Evolutionary conservation across 2,888 invertebrate genomes (phyloP).

Genomic region (Myopa testacea): DNA sequence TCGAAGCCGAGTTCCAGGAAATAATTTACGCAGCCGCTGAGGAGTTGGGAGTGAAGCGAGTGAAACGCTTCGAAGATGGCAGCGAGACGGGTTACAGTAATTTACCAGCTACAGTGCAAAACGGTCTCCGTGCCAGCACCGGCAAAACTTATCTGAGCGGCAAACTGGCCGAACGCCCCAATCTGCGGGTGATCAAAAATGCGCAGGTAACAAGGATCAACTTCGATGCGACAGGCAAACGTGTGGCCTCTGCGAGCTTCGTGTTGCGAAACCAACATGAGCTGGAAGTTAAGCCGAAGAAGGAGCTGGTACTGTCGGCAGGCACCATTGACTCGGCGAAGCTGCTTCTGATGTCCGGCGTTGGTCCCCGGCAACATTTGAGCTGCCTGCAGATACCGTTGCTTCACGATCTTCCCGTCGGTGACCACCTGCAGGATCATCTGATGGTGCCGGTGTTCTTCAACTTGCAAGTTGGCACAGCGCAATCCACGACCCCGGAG

Average conservation of each 20-base stretch:
- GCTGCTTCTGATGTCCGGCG: slow-evolving; percentile 63
- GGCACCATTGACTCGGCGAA: slow-evolving; percentile 64
- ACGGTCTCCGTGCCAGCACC: slow-evolving; percentile 80
- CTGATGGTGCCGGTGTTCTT: slow-evolving; percentile 70
- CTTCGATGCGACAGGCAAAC: slow-evolving; percentile 67
- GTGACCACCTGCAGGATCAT: slow-evolving; percentile 85
- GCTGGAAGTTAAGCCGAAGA: slow-evolving; percentile 51
- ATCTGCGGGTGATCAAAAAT: slow-evolving; percentile 73
- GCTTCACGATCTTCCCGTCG: slow-evolving; percentile 69
- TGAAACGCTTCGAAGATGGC: slow-evolving; percentile 64
- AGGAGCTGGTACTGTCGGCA: slow-evolving; percentile 63
- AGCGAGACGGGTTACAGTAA: slow-evolving; percentile 70
- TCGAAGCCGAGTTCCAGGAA: slow-evolving; percentile 45
- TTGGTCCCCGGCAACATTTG: slow-evolving; percentile 59
- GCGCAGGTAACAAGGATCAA: slow-evolving; percentile 72
- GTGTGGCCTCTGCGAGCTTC: slow-evolving; percentile 69
- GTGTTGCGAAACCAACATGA: slow-evolving; percentile 68
- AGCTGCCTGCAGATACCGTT: slow-evolving; percentile 52
- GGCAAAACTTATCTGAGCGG: slow-evolving; percentile 77
- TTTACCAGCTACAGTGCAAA: slow-evolving; percentile 69
- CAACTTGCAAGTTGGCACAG: slow-evolving; percentile 63
- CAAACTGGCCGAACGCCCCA: slow-evolving; percentile 68
- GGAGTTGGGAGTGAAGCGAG: slow-evolving; percentile 68
- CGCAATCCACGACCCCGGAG: slow-evolving; percentile 53
- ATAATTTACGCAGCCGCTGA: slow-evolving; percentile 67